Conservation (phyloP, 2,888 invertebrate species). For the Temnothorax unifasciatus region DNA sequence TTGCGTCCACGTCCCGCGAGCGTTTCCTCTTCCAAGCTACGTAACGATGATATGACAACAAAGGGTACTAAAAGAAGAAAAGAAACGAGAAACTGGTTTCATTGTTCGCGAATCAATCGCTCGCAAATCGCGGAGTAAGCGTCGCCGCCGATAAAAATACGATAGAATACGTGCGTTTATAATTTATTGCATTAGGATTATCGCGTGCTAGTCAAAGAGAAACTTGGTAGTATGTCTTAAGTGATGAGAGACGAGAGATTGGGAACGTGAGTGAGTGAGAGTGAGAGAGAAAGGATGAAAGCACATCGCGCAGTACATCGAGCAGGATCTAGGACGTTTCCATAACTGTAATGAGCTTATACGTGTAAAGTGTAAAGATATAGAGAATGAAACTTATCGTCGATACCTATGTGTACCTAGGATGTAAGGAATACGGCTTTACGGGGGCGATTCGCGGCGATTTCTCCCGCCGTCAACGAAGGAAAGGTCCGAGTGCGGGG, state of each 20-base stretch:
- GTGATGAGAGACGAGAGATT: conserved; percentile 78
- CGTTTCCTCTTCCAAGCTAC: conserved; percentile 58
- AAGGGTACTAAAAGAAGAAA: conserved; percentile 64
- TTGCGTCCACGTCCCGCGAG: conserved; percentile 2
- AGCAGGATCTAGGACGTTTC: conserved; percentile 78
- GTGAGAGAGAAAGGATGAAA: conserved; percentile 70
- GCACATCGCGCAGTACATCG: conserved; percentile 79
- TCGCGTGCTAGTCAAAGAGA: conserved; percentile 81
- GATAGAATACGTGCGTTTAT: conserved; percentile 61
- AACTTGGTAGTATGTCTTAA: conserved; percentile 78
- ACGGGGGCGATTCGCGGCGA: conserved; percentile 72
- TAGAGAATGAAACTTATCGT: conserved; percentile 71
- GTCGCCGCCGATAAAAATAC: conserved; percentile 45
- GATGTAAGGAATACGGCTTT: conserved; percentile 81
- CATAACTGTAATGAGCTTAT: conserved; percentile 86
- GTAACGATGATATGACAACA: conserved; percentile 48
- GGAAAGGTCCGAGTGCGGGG: conserved; percentile 27
- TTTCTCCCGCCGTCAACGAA: conserved; percentile 59
- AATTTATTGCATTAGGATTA: conserved; percentile 75
- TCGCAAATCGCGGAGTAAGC: conserved; percentile 59
- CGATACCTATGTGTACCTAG: conserved; percentile 85
- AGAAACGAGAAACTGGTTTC: conserved; percentile 50
- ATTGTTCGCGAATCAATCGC: conserved; percentile 63
- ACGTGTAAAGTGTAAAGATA: conserved; percentile 84
- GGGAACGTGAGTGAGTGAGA: conserved; percentile 28